These are phyloP conservation scores for Cheilosia urbana DNA, from an alignment of 2,888 invertebrate species.

Conservation along the genomic window DNA sequence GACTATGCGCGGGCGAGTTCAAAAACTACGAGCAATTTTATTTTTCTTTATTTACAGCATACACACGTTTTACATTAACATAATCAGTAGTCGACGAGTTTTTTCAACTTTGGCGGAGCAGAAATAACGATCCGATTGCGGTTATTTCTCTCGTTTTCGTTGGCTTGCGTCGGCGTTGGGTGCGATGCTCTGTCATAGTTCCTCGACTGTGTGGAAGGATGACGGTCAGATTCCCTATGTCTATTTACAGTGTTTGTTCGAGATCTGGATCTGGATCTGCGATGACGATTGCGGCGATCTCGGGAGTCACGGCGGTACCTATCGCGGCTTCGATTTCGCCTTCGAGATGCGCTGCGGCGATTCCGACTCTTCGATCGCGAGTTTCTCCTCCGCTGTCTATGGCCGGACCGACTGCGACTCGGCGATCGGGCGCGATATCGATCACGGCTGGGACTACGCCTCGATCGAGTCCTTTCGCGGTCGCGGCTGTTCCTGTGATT, in stretches of 20 bases:
- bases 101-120: slow-evolving; percentile 82
- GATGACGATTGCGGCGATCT: slow-evolving; percentile 77
- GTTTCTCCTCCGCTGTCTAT: slow-evolving; percentile 77
- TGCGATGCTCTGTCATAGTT: slow-evolving; percentile 42
- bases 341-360: slow-evolving; percentile 79
- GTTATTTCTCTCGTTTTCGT: slow-evolving; percentile 74
- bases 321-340: slow-evolving; percentile 77
- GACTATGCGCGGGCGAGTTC: not conserved
- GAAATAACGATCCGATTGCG: slow-evolving; percentile 82
- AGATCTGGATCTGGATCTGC: slow-evolving; percentile 72
- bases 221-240: slow-evolving; percentile 72
- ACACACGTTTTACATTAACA: not conserved
- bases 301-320: slow-evolving; percentile 75
- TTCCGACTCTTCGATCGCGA: slow-evolving; percentile 80
- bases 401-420: slow-evolving; percentile 77
- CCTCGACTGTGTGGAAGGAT: slow-evolving; percentile 48
- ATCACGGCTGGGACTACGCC: slow-evolving; percentile 76
- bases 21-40: not conserved
- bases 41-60: not conserved
- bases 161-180: slow-evolving; percentile 53
- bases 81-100: slow-evolving; percentile 81
- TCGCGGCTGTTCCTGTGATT: slow-evolving; percentile 63
- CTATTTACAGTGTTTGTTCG: slow-evolving; percentile 66
- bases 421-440: slow-evolving; percentile 70
- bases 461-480: slow-evolving; percentile 44